phyloP scores from a whole-genome alignment of 2,888 invertebrate genomes.

The Phalangium opilio region DNA sequence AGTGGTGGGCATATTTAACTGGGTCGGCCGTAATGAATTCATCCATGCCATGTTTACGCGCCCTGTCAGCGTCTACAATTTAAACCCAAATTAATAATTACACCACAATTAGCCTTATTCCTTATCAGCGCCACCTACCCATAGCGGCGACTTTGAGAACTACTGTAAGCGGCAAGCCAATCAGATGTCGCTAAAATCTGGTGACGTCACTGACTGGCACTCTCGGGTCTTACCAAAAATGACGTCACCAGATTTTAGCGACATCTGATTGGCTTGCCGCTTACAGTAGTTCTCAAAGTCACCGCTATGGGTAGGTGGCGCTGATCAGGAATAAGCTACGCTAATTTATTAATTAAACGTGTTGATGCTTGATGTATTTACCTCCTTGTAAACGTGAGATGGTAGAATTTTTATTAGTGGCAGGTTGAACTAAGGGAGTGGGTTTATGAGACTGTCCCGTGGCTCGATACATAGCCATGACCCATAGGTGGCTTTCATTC shows the following conservation, averaged over 20 bases:
- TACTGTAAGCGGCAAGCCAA: too few relatives aligned
- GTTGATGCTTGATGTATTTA: constrained; percentile 30
- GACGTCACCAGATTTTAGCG: too few relatives aligned
- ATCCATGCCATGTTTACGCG: constrained; percentile 97
- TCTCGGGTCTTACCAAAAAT: too few relatives aligned
- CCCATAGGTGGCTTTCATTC: constrained; percentile 96
- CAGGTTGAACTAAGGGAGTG: constrained; percentile 61
- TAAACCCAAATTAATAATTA: background rate
- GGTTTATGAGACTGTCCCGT: constrained; percentile 99
- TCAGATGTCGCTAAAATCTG: too few relatives aligned
- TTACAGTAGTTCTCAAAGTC: too few relatives aligned
- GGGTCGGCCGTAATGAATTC: constrained; percentile 99
- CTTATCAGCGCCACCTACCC: too few relatives aligned
- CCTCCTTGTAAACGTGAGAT: constrained; percentile 82
- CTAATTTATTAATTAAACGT: background rate
- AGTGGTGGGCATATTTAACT: constrained; percentile 88
- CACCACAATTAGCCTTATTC: too few relatives aligned
- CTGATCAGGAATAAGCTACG: too few relatives aligned
- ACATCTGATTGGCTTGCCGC: too few relatives aligned
- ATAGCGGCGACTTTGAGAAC: too few relatives aligned
- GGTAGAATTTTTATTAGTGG: constrained; percentile 61
- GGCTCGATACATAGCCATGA: constrained; percentile 98
- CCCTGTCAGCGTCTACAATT: constrained; percentile 69
- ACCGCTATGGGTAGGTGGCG: too few relatives aligned
- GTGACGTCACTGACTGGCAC: too few relatives aligned